A percentile compares a stretch with the other conserved stretches of the same genome.
Conservation (phyloP, 1,140 invertebrate genomes). For the Nilaparvata lugens region DNA sequence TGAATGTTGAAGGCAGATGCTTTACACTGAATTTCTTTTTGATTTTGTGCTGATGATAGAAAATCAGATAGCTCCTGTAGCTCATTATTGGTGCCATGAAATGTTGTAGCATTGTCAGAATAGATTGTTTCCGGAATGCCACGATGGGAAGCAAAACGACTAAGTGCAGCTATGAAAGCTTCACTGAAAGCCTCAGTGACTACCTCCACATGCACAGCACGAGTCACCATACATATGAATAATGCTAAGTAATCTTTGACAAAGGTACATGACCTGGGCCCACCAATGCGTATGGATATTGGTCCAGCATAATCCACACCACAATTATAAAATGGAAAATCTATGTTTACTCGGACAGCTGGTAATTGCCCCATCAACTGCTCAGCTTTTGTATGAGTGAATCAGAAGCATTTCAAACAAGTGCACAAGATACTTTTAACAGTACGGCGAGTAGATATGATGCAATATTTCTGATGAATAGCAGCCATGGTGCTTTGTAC, state of each 20-base stretch:
- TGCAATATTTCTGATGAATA: slow-evolving; percentile 5
- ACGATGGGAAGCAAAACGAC: slow-evolving; percentile 28
- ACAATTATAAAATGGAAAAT: slow-evolving; percentile 19
- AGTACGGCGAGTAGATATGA: neutral
- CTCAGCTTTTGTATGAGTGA: neutral
- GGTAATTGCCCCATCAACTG: neutral
- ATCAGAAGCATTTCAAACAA: neutral
- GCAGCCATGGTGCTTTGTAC: neutral
- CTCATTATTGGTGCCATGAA: too few relatives aligned
- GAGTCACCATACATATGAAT: slow-evolving; percentile 32
- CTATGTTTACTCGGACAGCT: neutral
- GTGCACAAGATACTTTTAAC: neutral
- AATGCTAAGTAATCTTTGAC: slow-evolving; percentile 23
- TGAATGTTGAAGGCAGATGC: too few relatives aligned
- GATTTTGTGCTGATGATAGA: too few relatives aligned
- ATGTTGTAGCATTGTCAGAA: slow-evolving; percentile 24
- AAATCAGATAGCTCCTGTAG: too few relatives aligned
- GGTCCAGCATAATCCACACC: slow-evolving; percentile 21
- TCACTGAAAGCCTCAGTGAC: slow-evolving; percentile 28
- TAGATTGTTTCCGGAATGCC: slow-evolving; percentile 27
- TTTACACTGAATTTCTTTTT: too few relatives aligned
- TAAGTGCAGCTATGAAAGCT: slow-evolving; percentile 29
- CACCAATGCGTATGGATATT: slow-evolving; percentile 12
- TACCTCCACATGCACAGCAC: slow-evolving; percentile 32
- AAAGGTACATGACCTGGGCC: slow-evolving; percentile 14